Conservation (phyloP, 1,140 invertebrate genomes). For the Zaprionus kolodkinae region DNA sequence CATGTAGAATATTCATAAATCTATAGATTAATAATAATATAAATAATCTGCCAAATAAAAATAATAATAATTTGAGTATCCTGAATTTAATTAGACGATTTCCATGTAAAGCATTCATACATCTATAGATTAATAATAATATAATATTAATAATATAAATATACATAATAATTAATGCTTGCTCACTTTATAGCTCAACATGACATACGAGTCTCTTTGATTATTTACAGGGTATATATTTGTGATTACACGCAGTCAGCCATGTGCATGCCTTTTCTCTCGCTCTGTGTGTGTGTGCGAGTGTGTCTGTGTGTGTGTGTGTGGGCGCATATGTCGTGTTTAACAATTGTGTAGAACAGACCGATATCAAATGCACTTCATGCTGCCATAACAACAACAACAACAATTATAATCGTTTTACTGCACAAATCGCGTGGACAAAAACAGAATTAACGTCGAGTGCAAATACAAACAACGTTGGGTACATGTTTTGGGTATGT, state of each 20-base stretch:
- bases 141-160: too few relatives aligned
- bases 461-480: background rate
- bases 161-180: too few relatives aligned
- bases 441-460: conserved; percentile 30
- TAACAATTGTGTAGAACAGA: background rate
- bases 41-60: too few relatives aligned
- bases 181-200: too few relatives aligned
- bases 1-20: too few relatives aligned
- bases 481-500: background rate
- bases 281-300: background rate
- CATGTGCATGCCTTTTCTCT: background rate
- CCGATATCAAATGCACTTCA: conserved; percentile 35
- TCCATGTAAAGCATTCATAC: too few relatives aligned
- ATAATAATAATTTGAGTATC: too few relatives aligned
- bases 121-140: too few relatives aligned
- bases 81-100: too few relatives aligned
- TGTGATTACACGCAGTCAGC: background rate
- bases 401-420: conserved; percentile 47
- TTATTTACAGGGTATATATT: background rate
- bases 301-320: background rate
- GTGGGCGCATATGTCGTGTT: background rate
- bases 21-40: too few relatives aligned
- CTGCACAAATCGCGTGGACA: conserved; percentile 11
- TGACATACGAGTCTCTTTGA: too few relatives aligned
- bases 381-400: conserved; percentile 26